Conservation (phyloP, 1,140 invertebrate genomes). For the Drosophila kepulauana region DNA sequence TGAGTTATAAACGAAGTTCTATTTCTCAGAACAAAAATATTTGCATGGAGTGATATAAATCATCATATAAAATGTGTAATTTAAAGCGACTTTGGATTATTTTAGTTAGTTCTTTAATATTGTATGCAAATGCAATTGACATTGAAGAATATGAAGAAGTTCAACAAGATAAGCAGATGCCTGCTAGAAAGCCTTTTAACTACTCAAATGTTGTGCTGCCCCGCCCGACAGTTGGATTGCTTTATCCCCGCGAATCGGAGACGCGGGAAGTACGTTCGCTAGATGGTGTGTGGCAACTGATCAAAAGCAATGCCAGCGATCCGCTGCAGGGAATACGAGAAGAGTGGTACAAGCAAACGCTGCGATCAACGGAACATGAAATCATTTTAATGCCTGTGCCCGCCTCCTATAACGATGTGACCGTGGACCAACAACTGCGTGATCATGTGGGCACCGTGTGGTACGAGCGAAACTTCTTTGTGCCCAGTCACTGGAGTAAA, state of each 20-base stretch:
- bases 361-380: constrained; percentile 29
- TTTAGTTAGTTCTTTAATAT: not conserved
- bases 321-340: constrained; percentile 90
- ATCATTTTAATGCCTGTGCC: constrained; percentile 95
- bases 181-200: constrained; percentile 21
- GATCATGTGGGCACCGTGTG: constrained; percentile 98
- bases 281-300: constrained; percentile 96
- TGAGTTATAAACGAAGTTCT: not conserved
- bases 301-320: constrained; percentile 87
- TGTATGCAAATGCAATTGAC: not conserved
- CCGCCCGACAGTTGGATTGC: constrained; percentile 86
- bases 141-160: not conserved
- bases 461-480: constrained; percentile 93
- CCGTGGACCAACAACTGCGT: constrained; percentile 90
- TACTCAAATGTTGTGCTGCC: constrained; percentile 41
- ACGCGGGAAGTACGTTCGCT: constrained; percentile 91
- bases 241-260: constrained; percentile 94
- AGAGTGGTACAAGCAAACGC: constrained; percentile 89
- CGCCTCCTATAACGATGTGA: constrained; percentile 97
- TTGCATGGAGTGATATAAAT: not conserved
- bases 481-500: constrained; percentile 90
- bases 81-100: not conserved
- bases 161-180: not conserved
- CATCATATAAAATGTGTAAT: constrained; percentile 1
- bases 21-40: not conserved